A percentile compares a stretch with the other conserved stretches of the same genome.
phyloP scores from a whole-genome alignment of 2,113 vertebrate species.

The Clinocottus analis region DNA sequence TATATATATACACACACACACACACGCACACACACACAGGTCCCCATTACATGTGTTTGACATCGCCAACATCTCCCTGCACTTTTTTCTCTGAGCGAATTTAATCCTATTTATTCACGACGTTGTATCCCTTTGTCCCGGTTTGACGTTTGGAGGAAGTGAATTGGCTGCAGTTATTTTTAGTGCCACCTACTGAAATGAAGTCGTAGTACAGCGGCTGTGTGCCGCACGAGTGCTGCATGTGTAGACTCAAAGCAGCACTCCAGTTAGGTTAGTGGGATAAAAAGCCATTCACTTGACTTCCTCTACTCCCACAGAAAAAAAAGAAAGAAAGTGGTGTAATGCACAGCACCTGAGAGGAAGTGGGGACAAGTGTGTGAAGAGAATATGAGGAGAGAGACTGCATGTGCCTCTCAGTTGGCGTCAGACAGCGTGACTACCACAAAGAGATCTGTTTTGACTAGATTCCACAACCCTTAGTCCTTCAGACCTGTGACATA shows the following conservation, averaged over 20 bases:
- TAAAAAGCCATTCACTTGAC: conserved; percentile 52
- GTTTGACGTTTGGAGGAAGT: conserved; percentile 57
- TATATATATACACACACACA: no score
- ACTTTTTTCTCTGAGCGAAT: conserved; percentile 37
- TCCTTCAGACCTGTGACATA: conserved; percentile 80
- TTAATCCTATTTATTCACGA: conserved; percentile 55
- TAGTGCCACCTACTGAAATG: conserved; percentile 71
- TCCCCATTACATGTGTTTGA: conserved; percentile 27
- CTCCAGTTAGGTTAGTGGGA: conserved; percentile 59
- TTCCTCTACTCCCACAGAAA: conserved; percentile 43
- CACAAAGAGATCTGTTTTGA: conserved; percentile 75
- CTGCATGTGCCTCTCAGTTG: conserved; percentile 19
- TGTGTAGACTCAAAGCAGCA: conserved; percentile 45
- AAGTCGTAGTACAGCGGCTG: conserved; percentile 55
- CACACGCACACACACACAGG: no score
- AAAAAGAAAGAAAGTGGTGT: conserved; percentile 10
- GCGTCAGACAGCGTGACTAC: conserved; percentile 61
- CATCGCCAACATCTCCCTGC: conserved; percentile 2
- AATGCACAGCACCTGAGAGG: conserved; percentile 18
- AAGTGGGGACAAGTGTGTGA: conserved; percentile 31
- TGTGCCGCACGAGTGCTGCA: conserved; percentile 52
- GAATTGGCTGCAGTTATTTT: conserved; percentile 63
- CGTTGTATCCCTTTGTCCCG: conserved; percentile 53
- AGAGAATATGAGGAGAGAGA: conserved; percentile 5
- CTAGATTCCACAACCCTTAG: conserved; percentile 74